A percentile compares a stretch with the other conserved stretches of the same genome.
Conservation (phyloP, 2,888 invertebrate genomes). For the Margaritifera margaritifera region DNA sequence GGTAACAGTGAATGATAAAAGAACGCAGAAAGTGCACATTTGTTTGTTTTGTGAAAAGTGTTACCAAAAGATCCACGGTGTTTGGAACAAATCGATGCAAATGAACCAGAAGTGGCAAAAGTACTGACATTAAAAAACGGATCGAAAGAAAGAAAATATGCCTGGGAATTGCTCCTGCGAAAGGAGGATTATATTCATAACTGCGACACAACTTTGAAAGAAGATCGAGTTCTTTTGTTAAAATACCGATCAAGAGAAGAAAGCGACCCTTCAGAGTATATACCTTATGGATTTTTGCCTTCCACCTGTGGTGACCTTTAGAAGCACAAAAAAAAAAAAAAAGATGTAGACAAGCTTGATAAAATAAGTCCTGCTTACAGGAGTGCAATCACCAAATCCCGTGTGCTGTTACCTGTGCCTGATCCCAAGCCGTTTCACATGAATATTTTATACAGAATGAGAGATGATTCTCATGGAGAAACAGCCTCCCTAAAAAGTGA, state of each 20-base stretch:
- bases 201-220: slow-evolving; percentile 8
- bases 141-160: slow-evolving; percentile 17
- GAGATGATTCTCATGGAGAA: slow-evolving; percentile 15
- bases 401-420: too few relatives aligned
- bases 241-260: slow-evolving; percentile 18
- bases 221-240: slow-evolving; percentile 13
- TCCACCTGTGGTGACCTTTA: slow-evolving; percentile 15
- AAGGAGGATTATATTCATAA: slow-evolving; percentile 22
- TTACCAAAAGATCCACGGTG: slow-evolving; percentile 14
- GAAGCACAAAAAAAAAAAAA: slow-evolving; percentile 15
- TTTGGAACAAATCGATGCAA: slow-evolving; percentile 12
- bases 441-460: slow-evolving; percentile 19
- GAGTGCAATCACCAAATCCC: neutral
- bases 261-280: slow-evolving; percentile 4
- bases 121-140: slow-evolving; percentile 10
- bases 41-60: slow-evolving; percentile 24
- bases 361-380: neutral
- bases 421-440: neutral
- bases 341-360: too few relatives aligned
- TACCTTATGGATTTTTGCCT: slow-evolving; percentile 22
- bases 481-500: slow-evolving; percentile 13
- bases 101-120: slow-evolving; percentile 25
- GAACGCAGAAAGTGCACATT: slow-evolving; percentile 14
- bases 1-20: slow-evolving; percentile 5
- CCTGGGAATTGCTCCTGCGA: slow-evolving; percentile 8